These are phyloP conservation scores for Varecia variegata DNA, from an alignment of 2,797 vertebrate species.

Conservation along the genomic window DNA sequence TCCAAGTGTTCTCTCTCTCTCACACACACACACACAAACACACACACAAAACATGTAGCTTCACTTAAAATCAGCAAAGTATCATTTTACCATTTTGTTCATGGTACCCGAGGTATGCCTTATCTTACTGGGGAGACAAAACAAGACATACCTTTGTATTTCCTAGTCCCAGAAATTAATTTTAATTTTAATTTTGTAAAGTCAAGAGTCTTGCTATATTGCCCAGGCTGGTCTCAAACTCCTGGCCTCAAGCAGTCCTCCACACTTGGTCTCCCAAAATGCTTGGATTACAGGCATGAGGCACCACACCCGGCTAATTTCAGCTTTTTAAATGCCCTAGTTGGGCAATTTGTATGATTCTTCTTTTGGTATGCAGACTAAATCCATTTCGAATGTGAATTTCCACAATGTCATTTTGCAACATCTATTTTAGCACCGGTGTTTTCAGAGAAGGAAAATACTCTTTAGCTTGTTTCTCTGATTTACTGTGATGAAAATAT, in stretches of 20 bases:
- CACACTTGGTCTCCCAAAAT: neutral
- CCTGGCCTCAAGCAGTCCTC: neutral
- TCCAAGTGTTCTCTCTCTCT: neutral
- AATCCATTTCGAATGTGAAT: neutral
- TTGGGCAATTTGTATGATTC: neutral
- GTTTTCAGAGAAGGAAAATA: neutral
- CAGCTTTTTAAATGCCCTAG: neutral
- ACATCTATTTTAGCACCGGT: neutral
- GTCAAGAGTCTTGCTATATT: neutral
- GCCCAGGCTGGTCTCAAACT: neutral
- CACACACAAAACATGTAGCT: neutral
- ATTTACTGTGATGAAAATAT: neutral
- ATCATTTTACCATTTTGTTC: neutral
- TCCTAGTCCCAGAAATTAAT: neutral
- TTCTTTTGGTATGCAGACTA: neutral
- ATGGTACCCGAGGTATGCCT: neutral
- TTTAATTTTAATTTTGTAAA: neutral
- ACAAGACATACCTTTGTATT: neutral
- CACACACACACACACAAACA: neutral
- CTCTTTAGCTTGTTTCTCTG: neutral
- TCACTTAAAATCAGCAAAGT: neutral
- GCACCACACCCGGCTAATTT: no score
- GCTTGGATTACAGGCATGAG: neutral
- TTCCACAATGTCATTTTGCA: neutral
- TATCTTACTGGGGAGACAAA: neutral